A percentile compares a stretch with the other conserved stretches of the same genome.
phyloP scores from a whole-genome alignment of 2,888 invertebrate genomes.

The Ferdinandea cuprea region DNA sequence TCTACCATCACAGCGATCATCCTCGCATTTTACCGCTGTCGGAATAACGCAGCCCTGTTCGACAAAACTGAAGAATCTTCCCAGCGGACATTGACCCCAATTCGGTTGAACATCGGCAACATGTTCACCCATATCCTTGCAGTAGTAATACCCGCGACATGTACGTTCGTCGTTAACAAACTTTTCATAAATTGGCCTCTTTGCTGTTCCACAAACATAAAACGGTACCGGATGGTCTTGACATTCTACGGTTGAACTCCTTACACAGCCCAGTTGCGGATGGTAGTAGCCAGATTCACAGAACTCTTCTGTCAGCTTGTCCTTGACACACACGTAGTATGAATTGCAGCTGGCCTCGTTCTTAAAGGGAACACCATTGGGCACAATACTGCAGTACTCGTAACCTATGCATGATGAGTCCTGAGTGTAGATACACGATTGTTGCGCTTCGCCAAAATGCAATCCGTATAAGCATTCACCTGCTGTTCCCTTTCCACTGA shows the following conservation, averaged over 20 bases:
- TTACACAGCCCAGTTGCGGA: slow-evolving; percentile 70
- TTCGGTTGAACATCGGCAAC: slow-evolving; percentile 76
- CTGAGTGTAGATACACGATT: slow-evolving; percentile 76
- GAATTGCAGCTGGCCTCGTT: slow-evolving; percentile 77
- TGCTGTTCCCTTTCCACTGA: slow-evolving; percentile 4
- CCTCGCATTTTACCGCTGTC: slow-evolving; percentile 66
- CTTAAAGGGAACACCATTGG: slow-evolving; percentile 63
- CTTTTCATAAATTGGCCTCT: slow-evolving; percentile 76
- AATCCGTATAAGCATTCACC: slow-evolving; percentile 75
- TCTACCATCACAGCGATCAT: slow-evolving; percentile 78
- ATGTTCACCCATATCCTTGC: slow-evolving; percentile 77
- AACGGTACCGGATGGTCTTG: slow-evolving; percentile 77
- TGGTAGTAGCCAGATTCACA: slow-evolving; percentile 77
- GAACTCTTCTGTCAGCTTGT: background rate
- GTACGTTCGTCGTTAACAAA: slow-evolving; percentile 78
- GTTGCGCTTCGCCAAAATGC: slow-evolving; percentile 72
- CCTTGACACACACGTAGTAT: slow-evolving; percentile 75
- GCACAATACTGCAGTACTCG: slow-evolving; percentile 77
- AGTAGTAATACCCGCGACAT: slow-evolving; percentile 79
- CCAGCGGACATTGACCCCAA: slow-evolving; percentile 76
- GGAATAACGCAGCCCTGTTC: slow-evolving; percentile 75
- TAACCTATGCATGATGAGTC: slow-evolving; percentile 76
- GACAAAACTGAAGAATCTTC: slow-evolving; percentile 76
- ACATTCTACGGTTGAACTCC: slow-evolving; percentile 76
- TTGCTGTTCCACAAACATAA: slow-evolving; percentile 77